Percentiles rank a stretch among this genome's conserved stretches.
phyloP scores from a whole-genome alignment of 1,140 invertebrate genomes.

The Drosophila ambigua region DNA sequence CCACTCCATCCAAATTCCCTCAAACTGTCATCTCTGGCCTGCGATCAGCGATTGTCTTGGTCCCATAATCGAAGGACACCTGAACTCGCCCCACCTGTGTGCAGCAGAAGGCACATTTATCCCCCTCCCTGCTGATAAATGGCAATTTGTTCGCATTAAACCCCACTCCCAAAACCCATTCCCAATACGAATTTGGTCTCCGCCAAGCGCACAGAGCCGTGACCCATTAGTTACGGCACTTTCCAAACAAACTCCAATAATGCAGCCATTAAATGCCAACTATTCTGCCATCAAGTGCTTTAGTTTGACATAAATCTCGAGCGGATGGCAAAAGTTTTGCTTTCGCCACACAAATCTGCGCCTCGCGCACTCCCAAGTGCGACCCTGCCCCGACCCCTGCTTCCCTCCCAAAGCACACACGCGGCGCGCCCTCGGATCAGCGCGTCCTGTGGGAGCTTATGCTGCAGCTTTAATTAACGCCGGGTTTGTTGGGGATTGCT shows the following conservation, averaged over 20 bases:
- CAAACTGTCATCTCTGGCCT: no score
- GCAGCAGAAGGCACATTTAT: slow-evolving; percentile 8
- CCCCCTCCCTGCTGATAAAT: slow-evolving; percentile 38
- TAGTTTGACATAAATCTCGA: slow-evolving; percentile 79
- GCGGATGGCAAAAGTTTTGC: slow-evolving; percentile 62
- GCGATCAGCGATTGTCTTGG: no score
- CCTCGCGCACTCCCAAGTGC: slow-evolving; percentile 20
- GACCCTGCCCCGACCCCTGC: not conserved
- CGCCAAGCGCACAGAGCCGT: slow-evolving; percentile 38
- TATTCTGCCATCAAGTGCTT: slow-evolving; percentile 78
- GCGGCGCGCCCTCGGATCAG: slow-evolving; percentile 12
- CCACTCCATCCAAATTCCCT: no score
- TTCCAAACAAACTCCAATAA: slow-evolving; percentile 74
- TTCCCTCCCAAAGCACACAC: not conserved
- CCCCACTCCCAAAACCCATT: slow-evolving; percentile 8
- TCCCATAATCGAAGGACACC: no score
- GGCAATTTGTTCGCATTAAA: slow-evolving; percentile 55
- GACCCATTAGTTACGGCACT: slow-evolving; percentile 72
- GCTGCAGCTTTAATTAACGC: slow-evolving; percentile 76
- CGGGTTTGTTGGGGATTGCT: slow-evolving; percentile 65
- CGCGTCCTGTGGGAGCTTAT: slow-evolving; percentile 48
- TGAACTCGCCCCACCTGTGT: slow-evolving; percentile 29
- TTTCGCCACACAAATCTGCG: slow-evolving; percentile 59
- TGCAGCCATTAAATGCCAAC: slow-evolving; percentile 80
- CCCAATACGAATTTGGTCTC: not conserved